phyloP scores from a whole-genome alignment of 2,888 invertebrate genomes.

The Halictus quadricinctus region DNA sequence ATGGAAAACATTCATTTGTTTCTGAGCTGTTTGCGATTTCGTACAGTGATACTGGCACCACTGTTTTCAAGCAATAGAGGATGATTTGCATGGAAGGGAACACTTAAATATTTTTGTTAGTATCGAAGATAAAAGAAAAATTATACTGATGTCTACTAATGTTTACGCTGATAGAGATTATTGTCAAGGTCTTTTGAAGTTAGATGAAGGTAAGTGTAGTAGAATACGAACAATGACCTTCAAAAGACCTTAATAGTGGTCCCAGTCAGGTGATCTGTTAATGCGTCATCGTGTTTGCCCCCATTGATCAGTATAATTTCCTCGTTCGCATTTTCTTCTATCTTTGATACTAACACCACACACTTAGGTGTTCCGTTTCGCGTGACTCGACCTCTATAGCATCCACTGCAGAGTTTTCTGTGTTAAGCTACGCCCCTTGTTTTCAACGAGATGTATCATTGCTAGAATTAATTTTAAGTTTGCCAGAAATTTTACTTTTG shows the following conservation, averaged over 20 bases:
- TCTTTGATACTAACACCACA: neutral
- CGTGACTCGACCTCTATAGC: neutral
- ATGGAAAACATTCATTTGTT: neutral
- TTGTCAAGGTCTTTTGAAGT: neutral
- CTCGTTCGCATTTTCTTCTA: neutral
- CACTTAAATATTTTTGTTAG: neutral
- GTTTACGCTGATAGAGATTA: neutral
- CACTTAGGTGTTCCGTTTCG: neutral
- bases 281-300: neutral
- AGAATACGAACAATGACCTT: neutral
- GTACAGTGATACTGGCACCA: constrained; percentile 66
- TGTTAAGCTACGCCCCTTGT: constrained; percentile 27
- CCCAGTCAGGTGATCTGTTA: neutral
- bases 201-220: neutral
- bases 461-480: constrained; percentile 48
- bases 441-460: constrained; percentile 39
- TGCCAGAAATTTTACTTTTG: constrained; percentile 44
- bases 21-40: neutral
- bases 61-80: constrained; percentile 39
- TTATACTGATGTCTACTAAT: neutral
- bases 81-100: neutral
- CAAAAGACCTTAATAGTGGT: neutral
- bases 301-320: neutral
- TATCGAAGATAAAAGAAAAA: neutral
- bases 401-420: constrained; percentile 20